Conservation (phyloP, 2,888 invertebrate species). For the Orchesella flavescens region DNA sequence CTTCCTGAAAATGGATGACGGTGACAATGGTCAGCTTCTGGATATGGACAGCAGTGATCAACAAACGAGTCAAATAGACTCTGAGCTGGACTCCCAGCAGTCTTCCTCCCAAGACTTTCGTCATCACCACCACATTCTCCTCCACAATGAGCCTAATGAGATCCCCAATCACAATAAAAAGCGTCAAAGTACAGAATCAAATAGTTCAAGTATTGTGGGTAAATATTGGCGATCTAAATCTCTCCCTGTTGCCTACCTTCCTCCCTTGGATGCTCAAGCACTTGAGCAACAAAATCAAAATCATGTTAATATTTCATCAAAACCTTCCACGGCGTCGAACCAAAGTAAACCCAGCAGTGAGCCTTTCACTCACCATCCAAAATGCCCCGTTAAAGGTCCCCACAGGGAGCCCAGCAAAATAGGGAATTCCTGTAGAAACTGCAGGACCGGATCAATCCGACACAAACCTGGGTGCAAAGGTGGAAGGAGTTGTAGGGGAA, state of each 20-base stretch:
- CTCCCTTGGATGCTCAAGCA: conserved; percentile 21
- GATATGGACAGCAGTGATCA: conserved; percentile 62
- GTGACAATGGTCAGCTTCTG: conserved; percentile 67
- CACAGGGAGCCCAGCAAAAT: conserved; percentile 31
- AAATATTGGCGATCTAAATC: conserved; percentile 68
- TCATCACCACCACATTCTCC: conserved; percentile 3
- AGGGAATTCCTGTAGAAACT: conserved; percentile 55
- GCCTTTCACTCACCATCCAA: background rate
- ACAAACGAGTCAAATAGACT: conserved; percentile 59
- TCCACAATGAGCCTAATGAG: conserved; percentile 25
- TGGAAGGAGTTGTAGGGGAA: conserved; percentile 52
- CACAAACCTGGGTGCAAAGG: conserved; percentile 35
- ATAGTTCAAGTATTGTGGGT: conserved; percentile 61
- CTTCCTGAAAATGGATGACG: conserved; percentile 57
- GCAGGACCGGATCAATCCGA: conserved; percentile 42
- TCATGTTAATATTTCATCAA: background rate
- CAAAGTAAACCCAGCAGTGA: conserved; percentile 8
- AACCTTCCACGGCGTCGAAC: background rate
- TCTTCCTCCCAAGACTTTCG: conserved; percentile 55
- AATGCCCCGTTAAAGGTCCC: background rate
- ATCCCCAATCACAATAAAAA: conserved; percentile 40
- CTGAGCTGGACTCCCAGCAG: conserved; percentile 57
- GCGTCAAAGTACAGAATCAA: conserved; percentile 64
- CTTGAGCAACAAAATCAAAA: conserved; percentile 3
- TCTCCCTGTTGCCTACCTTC: conserved; percentile 67